phyloP scores from a whole-genome alignment of 2,797 vertebrate species.

The Poecilia velifera region DNA sequence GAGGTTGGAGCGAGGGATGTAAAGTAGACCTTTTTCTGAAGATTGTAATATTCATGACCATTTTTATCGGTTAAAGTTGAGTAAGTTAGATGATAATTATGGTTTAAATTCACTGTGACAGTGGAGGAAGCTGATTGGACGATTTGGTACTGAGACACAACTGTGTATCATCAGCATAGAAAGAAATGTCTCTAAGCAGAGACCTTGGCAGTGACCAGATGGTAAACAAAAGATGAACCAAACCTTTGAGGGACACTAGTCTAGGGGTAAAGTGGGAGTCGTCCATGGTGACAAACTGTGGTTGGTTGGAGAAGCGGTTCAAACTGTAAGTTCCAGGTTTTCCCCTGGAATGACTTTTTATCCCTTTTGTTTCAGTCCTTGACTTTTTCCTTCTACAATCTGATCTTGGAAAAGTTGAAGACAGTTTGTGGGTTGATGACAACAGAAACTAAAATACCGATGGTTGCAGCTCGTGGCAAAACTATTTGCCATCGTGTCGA shows the following conservation, averaged over 20 bases:
- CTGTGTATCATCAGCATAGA: not conserved
- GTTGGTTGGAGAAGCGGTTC: not conserved
- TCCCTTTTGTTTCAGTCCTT: not conserved
- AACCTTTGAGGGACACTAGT: not conserved
- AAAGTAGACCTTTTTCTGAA: not conserved
- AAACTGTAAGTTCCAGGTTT: not conserved
- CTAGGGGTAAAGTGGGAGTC: not conserved
- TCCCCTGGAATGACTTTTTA: not conserved
- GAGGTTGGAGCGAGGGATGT: not conserved
- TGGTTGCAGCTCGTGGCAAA: not conserved
- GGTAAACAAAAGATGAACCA: not conserved
- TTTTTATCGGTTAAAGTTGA: not conserved
- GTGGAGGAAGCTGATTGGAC: not conserved
- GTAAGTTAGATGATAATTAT: not conserved
- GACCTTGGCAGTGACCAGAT: not conserved
- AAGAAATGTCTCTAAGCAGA: not conserved
- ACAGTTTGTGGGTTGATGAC: not conserved
- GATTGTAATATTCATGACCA: not conserved
- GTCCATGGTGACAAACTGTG: not conserved
- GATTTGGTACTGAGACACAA: not conserved
- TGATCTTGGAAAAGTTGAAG: not conserved
- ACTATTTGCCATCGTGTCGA: not conserved
- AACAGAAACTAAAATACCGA: not conserved
- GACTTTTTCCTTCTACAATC: not conserved
- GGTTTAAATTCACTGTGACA: not conserved